phyloP scores from a whole-genome alignment of 2,113 vertebrate genomes.

The Isurus oxyrinchus region DNA sequence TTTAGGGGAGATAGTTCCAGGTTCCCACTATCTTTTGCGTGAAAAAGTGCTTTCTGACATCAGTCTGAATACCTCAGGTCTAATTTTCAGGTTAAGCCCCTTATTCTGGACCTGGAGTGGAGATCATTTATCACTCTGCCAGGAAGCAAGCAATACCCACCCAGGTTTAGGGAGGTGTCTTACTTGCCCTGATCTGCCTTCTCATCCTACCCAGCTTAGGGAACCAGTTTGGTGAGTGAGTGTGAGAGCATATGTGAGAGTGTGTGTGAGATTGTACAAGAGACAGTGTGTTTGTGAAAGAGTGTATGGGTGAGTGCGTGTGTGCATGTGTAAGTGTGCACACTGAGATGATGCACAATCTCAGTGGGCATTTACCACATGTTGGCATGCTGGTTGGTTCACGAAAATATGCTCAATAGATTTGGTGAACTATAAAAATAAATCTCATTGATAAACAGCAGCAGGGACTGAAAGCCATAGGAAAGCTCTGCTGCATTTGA shows the following conservation, averaged over 20 bases:
- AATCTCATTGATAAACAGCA: neutral
- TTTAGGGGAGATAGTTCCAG: neutral
- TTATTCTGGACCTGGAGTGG: neutral
- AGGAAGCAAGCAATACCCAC: neutral
- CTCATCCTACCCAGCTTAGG: neutral
- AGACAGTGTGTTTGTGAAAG: neutral
- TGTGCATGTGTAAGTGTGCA: neutral
- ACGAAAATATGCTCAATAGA: neutral
- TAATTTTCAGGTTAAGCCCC: neutral
- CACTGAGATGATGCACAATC: neutral
- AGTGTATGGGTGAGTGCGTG: neutral
- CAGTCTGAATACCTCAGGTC: neutral
- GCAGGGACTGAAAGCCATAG: neutral
- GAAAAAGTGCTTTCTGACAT: neutral
- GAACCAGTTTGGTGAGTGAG: neutral
- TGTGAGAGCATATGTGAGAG: neutral
- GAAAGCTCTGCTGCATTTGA: neutral
- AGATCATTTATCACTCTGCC: neutral
- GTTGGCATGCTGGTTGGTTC: neutral
- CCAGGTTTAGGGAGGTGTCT: neutral
- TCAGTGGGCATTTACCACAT: neutral
- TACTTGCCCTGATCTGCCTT: neutral
- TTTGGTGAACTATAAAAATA: neutral
- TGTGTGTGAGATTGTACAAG: neutral
- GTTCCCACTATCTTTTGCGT: neutral